Conservation (phyloP, 2,888 invertebrate genomes). For the Doris montereyensis region DNA sequence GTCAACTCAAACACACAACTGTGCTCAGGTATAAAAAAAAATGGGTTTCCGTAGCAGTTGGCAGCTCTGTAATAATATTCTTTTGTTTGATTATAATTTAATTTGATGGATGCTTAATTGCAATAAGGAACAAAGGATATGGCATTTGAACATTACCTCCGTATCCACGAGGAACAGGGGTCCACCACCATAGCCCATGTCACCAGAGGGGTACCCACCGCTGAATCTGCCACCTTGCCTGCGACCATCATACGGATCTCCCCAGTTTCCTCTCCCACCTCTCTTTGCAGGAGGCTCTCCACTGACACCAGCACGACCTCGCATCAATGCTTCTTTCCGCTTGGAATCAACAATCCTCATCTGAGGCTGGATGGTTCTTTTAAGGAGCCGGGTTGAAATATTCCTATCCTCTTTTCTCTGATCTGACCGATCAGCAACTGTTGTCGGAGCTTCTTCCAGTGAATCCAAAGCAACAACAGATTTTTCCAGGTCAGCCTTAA, state of each 20-base stretch:
- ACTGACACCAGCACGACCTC: slow-evolving; percentile 7
- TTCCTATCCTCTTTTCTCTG: slow-evolving; percentile 27
- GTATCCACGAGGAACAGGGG: neutral
- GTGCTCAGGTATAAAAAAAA: no score
- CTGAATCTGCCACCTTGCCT: slow-evolving; percentile 7
- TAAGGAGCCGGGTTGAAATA: slow-evolving; percentile 16
- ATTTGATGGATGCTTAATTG: no score
- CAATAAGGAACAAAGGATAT: no score
- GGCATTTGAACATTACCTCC: no score
- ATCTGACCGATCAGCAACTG: slow-evolving; percentile 37
- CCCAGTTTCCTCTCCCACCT: neutral
- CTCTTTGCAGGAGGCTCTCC: slow-evolving; percentile 35
- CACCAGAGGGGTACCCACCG: slow-evolving; percentile 6
- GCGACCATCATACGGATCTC: slow-evolving; percentile 13
- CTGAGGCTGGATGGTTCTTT: slow-evolving; percentile 33
- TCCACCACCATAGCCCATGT: neutral
- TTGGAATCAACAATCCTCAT: neutral
- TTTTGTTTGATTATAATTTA: no score
- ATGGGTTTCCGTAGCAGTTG: no score
- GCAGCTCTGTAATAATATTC: no score
- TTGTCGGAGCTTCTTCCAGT: slow-evolving; percentile 33
- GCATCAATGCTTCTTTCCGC: slow-evolving; percentile 4
- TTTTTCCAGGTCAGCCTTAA: slow-evolving; percentile 35
- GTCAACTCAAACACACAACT: no score
- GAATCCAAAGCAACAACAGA: neutral